Percentiles rank a stretch among this genome's conserved stretches.
Conservation (phyloP, 2,113 vertebrate species). For the Myiagra hebetior region DNA sequence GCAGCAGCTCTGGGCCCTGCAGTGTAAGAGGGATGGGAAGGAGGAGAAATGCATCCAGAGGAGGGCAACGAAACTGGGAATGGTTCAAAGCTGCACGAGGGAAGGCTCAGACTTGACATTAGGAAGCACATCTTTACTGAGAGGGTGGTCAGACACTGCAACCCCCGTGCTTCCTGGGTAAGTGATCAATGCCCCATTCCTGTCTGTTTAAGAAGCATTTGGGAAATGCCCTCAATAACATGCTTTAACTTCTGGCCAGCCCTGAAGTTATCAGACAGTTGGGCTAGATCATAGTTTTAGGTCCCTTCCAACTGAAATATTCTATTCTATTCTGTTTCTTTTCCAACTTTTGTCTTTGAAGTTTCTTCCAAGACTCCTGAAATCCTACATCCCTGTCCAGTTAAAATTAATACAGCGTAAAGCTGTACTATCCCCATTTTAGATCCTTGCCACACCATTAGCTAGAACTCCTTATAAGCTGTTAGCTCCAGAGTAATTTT, state of each 20-base stretch:
- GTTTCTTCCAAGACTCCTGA: background rate
- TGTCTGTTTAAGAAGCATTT: background rate
- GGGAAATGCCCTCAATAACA: background rate
- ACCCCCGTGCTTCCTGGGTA: background rate
- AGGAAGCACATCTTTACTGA: background rate
- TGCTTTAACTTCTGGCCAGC: background rate
- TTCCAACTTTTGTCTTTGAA: background rate
- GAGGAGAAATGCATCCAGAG: too few relatives aligned
- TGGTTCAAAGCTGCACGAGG: background rate
- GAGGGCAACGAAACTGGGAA: background rate
- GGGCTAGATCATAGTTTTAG: background rate
- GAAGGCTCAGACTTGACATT: background rate
- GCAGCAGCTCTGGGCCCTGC: background rate
- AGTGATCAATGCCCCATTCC: rapidly evolving
- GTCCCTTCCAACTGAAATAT: background rate
- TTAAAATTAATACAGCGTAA: background rate
- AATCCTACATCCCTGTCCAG: background rate
- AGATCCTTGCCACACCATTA: background rate
- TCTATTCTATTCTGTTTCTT: background rate
- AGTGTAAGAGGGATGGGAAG: background rate
- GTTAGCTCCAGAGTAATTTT: background rate
- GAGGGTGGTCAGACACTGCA: background rate
- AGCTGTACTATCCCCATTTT: background rate
- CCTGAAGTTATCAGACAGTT: background rate
- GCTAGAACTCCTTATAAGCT: background rate